phyloP scores from a whole-genome alignment of 1,140 invertebrate genomes.

The Triops longicaudatus region DNA sequence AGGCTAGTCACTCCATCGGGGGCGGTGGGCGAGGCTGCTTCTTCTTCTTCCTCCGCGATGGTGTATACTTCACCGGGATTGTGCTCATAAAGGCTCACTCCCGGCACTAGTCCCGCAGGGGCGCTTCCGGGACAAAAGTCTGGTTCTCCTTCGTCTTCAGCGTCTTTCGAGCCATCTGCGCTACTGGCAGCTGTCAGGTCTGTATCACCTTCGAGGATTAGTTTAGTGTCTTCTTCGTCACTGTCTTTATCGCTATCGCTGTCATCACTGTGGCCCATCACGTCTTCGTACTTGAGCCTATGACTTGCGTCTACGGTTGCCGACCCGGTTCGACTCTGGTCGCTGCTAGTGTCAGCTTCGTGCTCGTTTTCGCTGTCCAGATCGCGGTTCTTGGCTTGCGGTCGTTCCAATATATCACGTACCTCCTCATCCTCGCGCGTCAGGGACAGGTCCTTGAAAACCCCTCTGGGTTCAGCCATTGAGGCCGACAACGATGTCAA shows the following conservation, averaged over 20 bases:
- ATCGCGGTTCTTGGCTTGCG: slow-evolving; percentile 2
- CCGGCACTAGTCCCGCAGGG: slow-evolving; percentile 26
- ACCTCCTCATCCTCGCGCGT: neutral
- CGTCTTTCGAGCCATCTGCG: slow-evolving; percentile 17
- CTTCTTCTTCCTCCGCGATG: slow-evolving; percentile 48
- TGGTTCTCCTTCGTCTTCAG: slow-evolving; percentile 23
- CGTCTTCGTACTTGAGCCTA: slow-evolving; percentile 26
- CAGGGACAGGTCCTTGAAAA: slow-evolving; percentile 4
- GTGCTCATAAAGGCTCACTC: slow-evolving; percentile 41
- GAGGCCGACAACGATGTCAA: slow-evolving; percentile 9
- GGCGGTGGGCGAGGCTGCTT: slow-evolving; percentile 44
- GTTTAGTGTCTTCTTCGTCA: slow-evolving; percentile 16
- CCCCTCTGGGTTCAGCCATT: neutral
- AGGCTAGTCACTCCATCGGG: slow-evolving; percentile 43
- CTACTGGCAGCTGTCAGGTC: slow-evolving; percentile 19
- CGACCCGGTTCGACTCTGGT: slow-evolving; percentile 17
- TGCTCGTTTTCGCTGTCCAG: slow-evolving; percentile 21
- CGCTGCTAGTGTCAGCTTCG: slow-evolving; percentile 20
- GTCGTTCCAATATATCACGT: slow-evolving; percentile 13
- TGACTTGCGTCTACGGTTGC: slow-evolving; percentile 25
- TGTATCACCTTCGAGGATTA: neutral
- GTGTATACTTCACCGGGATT: slow-evolving; percentile 47
- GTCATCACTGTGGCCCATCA: slow-evolving; percentile 15
- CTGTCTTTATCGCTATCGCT: slow-evolving; percentile 22
- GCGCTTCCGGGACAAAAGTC: neutral